Evolutionary conservation across 2,888 invertebrate species (phyloP).

Genomic region (Vannuccia rotundouncinata): DNA sequence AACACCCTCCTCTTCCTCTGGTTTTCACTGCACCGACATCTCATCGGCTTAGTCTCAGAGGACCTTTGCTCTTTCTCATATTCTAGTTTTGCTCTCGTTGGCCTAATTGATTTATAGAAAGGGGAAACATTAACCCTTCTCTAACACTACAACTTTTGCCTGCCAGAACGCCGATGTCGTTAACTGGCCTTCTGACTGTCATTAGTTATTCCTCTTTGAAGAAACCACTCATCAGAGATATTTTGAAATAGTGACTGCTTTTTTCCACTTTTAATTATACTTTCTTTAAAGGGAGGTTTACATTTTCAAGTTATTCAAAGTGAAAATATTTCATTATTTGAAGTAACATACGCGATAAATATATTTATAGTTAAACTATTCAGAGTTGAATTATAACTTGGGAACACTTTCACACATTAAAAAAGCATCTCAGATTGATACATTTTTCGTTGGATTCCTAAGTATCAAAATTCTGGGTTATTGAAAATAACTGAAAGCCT

Average conservation of each 20-base stretch:
- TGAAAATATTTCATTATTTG: not conserved
- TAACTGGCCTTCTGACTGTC: not conserved
- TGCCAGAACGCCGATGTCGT: not conserved
- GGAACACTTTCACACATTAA: too few species aligned
- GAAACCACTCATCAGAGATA: too few species aligned
- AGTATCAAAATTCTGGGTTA: too few species aligned
- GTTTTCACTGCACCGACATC: too few species aligned
- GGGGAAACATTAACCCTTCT: not conserved
- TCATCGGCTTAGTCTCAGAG: too few species aligned
- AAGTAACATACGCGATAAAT: not conserved
- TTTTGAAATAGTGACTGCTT: not conserved
- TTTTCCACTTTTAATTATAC: not conserved
- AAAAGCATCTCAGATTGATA: too few species aligned
- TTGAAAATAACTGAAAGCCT: too few species aligned
- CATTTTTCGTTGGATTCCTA: too few species aligned
- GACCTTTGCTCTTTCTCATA: not conserved
- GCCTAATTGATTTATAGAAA: not conserved
- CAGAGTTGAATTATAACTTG: not conserved
- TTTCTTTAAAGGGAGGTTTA: not conserved
- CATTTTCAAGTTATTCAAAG: not conserved
- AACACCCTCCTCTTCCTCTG: too few species aligned
- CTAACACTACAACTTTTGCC: not conserved
- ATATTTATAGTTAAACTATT: not conserved
- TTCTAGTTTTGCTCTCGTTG: not conserved
- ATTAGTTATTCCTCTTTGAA: not conserved